A percentile compares a stretch with the other conserved stretches of the same genome.
Evolutionary conservation across 2,113 vertebrate species (phyloP).

Genomic region (Coptodon bakossiorum): DNA sequence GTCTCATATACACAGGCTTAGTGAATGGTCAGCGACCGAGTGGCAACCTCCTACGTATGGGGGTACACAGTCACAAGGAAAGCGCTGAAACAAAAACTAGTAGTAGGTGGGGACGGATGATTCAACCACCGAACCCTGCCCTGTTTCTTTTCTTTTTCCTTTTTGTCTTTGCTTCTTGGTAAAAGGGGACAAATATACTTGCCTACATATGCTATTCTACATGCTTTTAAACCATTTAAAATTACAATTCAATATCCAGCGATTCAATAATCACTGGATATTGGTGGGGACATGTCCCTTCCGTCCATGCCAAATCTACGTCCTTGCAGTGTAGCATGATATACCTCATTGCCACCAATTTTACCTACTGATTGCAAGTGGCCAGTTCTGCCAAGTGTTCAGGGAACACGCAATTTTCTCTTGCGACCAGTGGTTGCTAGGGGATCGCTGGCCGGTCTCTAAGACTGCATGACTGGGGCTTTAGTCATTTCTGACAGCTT

Average conservation of each 20-base stretch:
- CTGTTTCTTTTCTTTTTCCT: no score
- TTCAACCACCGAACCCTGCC: no score
- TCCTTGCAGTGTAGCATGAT: no score
- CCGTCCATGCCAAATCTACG: no score
- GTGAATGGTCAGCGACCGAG: not conserved
- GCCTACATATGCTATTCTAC: no score
- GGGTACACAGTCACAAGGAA: not conserved
- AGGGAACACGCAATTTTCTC: fast-evolving
- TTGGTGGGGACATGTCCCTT: no score
- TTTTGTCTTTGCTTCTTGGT: no score
- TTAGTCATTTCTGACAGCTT: not conserved
- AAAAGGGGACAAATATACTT: no score
- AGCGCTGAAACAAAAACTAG: not conserved
- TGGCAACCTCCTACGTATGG: not conserved
- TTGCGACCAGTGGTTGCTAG: not conserved
- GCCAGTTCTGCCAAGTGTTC: not conserved
- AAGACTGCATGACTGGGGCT: not conserved
- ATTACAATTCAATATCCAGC: no score
- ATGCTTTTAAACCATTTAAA: no score
- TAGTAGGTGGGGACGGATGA: not conserved
- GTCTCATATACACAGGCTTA: not conserved
- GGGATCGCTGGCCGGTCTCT: not conserved
- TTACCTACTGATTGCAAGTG: not conserved
- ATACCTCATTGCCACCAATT: not conserved
- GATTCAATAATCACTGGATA: no score